Conservation (phyloP, 2,888 invertebrate species). For the Acronicta psi region DNA sequence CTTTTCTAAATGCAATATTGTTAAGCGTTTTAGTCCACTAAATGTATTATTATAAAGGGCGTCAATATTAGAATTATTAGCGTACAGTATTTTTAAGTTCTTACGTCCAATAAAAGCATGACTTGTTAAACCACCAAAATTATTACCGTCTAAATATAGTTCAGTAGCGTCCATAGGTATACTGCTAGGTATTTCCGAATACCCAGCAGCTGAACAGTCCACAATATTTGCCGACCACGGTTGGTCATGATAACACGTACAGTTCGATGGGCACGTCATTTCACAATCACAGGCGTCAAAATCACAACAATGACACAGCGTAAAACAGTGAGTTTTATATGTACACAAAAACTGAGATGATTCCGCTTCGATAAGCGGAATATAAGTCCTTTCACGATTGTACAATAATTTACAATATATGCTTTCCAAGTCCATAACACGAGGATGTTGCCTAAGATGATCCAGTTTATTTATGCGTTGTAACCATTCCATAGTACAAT, state of each 20-base stretch:
- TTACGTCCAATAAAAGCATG: constrained; percentile 97
- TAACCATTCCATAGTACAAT: constrained; percentile 98
- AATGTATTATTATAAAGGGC: constrained; percentile 96
- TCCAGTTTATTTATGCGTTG: constrained; percentile 96
- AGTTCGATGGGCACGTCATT: constrained; percentile 98
- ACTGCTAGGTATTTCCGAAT: constrained; percentile 94
- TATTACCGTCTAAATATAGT: constrained; percentile 97
- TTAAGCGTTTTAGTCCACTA: constrained; percentile 94
- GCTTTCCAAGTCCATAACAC: constrained; percentile 96
- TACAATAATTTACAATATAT: constrained; percentile 96
- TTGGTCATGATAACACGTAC: constrained; percentile 98
- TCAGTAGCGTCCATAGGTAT: constrained; percentile 99
- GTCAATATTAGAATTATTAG: constrained; percentile 96
- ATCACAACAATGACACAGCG: constrained; percentile 98
- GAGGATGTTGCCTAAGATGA: constrained; percentile 95
- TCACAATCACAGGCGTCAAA: constrained; percentile 99
- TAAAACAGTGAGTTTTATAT: constrained; percentile 97
- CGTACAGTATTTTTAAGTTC: constrained; percentile 95
- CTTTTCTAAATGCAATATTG: constrained; percentile 95
- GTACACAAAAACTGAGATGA: constrained; percentile 97
- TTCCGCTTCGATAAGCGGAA: constrained; percentile 96
- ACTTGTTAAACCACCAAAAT: constrained; percentile 95
- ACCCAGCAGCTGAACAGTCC: constrained; percentile 95
- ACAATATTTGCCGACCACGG: constrained; percentile 98
- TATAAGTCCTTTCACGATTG: constrained; percentile 94